Percentiles rank a stretch among this genome's conserved stretches.
phyloP scores from a whole-genome alignment of 2,888 invertebrate species.

The Eristalinus aeneus region DNA sequence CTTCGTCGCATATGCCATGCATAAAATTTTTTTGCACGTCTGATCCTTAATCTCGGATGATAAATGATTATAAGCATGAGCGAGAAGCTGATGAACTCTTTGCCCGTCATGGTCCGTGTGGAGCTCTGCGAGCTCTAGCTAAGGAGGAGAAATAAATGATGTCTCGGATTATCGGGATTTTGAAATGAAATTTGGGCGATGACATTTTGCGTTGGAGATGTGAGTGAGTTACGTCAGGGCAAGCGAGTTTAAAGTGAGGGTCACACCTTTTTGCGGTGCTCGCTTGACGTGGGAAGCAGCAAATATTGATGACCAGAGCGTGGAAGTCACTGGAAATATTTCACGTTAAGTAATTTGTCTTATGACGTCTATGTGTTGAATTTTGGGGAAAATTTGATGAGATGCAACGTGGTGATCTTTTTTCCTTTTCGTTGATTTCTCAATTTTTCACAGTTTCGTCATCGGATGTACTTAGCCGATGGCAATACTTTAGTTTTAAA shows the following conservation, averaged over 20 bases:
- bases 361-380: neutral
- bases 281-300: neutral
- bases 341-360: neutral
- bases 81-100: slow-evolving; percentile 22
- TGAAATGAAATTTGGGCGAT: neutral
- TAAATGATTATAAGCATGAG: slow-evolving; percentile 43
- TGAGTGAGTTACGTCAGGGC: neutral
- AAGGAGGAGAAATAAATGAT: neutral
- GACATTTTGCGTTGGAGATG: neutral
- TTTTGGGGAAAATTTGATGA: no score
- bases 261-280: neutral
- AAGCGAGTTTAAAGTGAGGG: neutral
- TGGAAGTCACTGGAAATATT: neutral
- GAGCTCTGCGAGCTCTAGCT: neutral
- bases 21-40: slow-evolving; percentile 63
- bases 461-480: no score
- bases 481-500: no score
- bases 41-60: slow-evolving; percentile 63
- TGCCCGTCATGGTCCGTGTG: neutral
- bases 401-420: no score
- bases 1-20: slow-evolving; percentile 33
- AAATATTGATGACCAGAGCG: neutral
- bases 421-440: no score
- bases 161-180: neutral
- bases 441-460: no score